Evolutionary conservation across 2,888 invertebrate species (phyloP), one percentile per base, ranked within the genome.

Genomic region (Atethmia centrago): DNA sequence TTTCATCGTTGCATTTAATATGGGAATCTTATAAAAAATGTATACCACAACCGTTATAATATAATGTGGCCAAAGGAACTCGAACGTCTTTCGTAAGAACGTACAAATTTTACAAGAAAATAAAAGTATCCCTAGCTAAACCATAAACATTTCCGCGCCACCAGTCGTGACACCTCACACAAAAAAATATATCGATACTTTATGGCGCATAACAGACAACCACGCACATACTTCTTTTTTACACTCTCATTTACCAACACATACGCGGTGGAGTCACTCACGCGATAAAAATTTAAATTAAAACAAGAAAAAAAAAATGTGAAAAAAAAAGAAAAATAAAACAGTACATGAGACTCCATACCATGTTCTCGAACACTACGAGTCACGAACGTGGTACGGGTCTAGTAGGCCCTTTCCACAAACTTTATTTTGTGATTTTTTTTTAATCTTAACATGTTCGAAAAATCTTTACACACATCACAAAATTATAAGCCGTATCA

Each of bases 141-240:
- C 86, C 79, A 82, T 83, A 82, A 81, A 81, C 85, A 84, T 77
- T 64, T 79, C 61, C 74, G 84, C 82, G 86, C 76, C 88, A 88
- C 84, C 71, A 88, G 86, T 86, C 87, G 92, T 90, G 93, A 91
- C 92, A 85, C 89, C 81, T 74, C 83, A 77, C 82, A 77, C 82
- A 80, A 87, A 87, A 89, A 89, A 88, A 88, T 88, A 88, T 90
- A 91, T 91, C 86, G 85, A 88, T 89, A 92, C 88, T 90, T 92
- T 91, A 94, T 91, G 93, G 95, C 95, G 95, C 92, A 92, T 93
- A 95, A 95, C 95, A 95, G 92, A 90, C 93, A 95, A 96, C 95
- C 91, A 93, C 95, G 95, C 95, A 90, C 94, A 91, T 92, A 94
- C 89, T 93, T 92, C 89, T 82, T 79, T 89, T 90, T 93, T 91